A percentile compares a stretch with the other conserved stretches of the same genome.
These are phyloP conservation scores for Mactra quadrangularis DNA, from an alignment of 1,140 invertebrate genomes.

Conservation along the genomic window DNA sequence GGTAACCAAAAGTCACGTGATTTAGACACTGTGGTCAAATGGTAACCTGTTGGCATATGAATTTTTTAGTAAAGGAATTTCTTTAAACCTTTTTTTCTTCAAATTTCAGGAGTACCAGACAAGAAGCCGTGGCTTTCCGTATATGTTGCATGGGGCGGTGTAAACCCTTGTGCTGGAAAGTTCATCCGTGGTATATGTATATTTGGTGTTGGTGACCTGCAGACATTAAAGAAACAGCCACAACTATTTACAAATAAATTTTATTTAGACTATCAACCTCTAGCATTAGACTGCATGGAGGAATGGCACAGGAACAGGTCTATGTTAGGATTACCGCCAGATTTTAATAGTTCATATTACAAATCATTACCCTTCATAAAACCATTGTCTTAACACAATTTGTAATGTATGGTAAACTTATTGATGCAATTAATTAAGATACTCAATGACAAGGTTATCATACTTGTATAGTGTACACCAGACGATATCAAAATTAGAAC, in stretches of 20 bases:
- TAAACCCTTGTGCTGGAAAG: constrained; percentile 61
- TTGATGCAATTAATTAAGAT: no score
- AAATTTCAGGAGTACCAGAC: constrained; percentile 48
- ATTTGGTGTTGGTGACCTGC: constrained; percentile 75
- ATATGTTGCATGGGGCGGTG: constrained; percentile 44
- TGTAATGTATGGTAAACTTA: no score
- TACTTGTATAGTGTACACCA: no score
- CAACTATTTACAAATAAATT: constrained; percentile 80
- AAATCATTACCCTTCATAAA: constrained; percentile 66
- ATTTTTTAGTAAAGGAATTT: no score
- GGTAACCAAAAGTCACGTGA: no score
- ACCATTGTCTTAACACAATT: no score
- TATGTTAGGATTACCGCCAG: not conserved
- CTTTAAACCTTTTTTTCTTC: no score
- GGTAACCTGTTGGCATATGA: no score
- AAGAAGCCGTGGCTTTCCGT: constrained; percentile 50
- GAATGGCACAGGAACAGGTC: constrained; percentile 70
- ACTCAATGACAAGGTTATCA: no score
- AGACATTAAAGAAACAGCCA: constrained; percentile 56
- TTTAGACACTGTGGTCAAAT: no score
- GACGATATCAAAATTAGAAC: no score
- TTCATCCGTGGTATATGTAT: constrained; percentile 73
- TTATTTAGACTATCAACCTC: constrained; percentile 70
- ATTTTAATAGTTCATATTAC: constrained; percentile 66
- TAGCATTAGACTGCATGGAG: constrained; percentile 77